Conservation (phyloP, 37 sponge, comb jelly and placozoan genomes). For the Dysidea cf. avara region DNA sequence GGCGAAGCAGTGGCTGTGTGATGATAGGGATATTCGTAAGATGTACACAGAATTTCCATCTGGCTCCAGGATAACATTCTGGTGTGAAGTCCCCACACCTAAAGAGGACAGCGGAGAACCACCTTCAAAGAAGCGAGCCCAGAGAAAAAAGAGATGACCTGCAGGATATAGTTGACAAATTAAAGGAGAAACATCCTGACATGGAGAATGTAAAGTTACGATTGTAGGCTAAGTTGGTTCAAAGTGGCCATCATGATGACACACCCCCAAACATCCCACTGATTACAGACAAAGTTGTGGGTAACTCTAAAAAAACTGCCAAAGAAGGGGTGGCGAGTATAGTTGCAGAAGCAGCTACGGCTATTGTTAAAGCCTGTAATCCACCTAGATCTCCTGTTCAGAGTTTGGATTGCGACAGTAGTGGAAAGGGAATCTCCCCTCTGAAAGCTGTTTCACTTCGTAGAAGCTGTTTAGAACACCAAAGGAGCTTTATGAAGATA, state of each 20-base stretch:
- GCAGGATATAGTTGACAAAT: neutral
- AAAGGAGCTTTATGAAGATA: slow-evolving; percentile 18
- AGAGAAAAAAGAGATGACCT: slow-evolving; percentile 8
- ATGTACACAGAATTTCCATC: too few species aligned
- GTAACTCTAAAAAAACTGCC: too few species aligned
- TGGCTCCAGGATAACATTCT: too few species aligned
- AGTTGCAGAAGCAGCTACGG: slow-evolving; percentile 25
- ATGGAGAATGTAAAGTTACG: slow-evolving; percentile 20
- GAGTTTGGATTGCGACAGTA: too few species aligned
- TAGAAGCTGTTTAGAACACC: slow-evolving; percentile 22
- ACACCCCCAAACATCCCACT: slow-evolving; percentile 27
- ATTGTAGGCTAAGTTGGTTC: slow-evolving; percentile 22
- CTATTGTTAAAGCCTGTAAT: slow-evolving; percentile 12
- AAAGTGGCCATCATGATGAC: slow-evolving; percentile 24
- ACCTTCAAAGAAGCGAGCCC: neutral
- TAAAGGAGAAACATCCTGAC: slow-evolving; percentile 22
- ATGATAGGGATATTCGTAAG: too few species aligned
- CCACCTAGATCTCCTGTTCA: too few species aligned
- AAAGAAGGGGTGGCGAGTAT: too few species aligned
- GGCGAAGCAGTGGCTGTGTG: too few species aligned
- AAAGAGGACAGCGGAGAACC: slow-evolving; percentile 4
- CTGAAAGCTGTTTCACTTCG: slow-evolving; percentile 2
- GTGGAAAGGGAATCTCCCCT: slow-evolving; percentile 6
- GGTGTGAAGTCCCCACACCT: too few species aligned
- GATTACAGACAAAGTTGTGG: slow-evolving; percentile 6